Conservation (phyloP, 2,888 invertebrate species). For the Serripes groenlandicus region DNA sequence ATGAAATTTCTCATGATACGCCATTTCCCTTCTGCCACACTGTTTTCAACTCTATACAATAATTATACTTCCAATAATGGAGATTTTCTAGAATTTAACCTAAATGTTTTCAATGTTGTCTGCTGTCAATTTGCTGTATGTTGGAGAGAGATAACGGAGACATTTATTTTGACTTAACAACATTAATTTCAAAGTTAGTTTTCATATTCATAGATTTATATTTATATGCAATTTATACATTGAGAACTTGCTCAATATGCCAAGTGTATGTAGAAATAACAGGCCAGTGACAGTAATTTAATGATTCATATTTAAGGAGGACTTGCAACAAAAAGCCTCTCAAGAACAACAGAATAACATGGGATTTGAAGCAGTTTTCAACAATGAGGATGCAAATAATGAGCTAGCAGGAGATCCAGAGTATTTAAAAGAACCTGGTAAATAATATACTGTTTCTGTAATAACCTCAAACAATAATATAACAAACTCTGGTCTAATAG, state of each 20-base stretch:
- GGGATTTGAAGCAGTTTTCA: slow-evolving; percentile 67
- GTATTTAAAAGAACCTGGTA: slow-evolving; percentile 77
- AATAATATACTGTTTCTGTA: too few species aligned
- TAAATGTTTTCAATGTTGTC: too few species aligned
- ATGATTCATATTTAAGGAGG: slow-evolving; percentile 61
- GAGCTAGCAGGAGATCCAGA: slow-evolving; percentile 79
- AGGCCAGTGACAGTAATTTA: not conserved
- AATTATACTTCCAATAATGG: too few species aligned
- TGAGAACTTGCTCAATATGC: too few species aligned
- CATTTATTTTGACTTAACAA: too few species aligned
- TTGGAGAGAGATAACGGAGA: too few species aligned
- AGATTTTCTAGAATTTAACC: too few species aligned
- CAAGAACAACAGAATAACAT: slow-evolving; percentile 71
- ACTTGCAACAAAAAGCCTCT: slow-evolving; percentile 69
- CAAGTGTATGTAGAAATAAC: not conserved
- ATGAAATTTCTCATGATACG: not conserved
- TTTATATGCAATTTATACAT: too few species aligned
- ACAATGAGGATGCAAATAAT: slow-evolving; percentile 58
- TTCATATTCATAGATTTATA: too few species aligned
- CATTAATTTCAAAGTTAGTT: not conserved
- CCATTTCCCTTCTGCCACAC: not conserved
- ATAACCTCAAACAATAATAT: too few species aligned
- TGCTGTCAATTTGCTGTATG: too few species aligned
- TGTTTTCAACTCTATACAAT: not conserved
- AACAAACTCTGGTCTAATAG: too few species aligned